Evolutionary conservation across 2,888 invertebrate genomes (phyloP).

Genomic region (Anticlea derivata): DNA sequence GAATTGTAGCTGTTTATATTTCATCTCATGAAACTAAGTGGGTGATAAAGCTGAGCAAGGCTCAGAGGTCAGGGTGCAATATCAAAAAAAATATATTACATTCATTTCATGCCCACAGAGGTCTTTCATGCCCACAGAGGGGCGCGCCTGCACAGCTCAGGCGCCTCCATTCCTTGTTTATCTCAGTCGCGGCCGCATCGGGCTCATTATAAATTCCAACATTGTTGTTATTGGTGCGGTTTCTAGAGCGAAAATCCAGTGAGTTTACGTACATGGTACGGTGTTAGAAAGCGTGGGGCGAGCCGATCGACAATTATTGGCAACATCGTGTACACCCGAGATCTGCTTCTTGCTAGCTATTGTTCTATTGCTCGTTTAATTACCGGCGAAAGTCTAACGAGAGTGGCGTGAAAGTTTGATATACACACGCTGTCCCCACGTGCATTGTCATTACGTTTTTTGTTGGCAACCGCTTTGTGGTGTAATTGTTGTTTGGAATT

Average conservation of each 20-base stretch:
- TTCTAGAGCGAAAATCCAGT: slow-evolving; percentile 53
- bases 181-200: slow-evolving; percentile 39
- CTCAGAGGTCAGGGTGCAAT: no score
- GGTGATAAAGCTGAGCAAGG: no score
- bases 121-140: neutral
- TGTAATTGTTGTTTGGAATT: slow-evolving; percentile 57
- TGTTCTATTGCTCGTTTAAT: slow-evolving; percentile 78
- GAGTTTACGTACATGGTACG: slow-evolving; percentile 58
- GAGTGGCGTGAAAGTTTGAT: slow-evolving; percentile 72
- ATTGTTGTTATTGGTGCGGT: slow-evolving; percentile 39
- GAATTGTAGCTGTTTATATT: no score
- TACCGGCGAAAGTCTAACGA: slow-evolving; percentile 80
- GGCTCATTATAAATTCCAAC: slow-evolving; percentile 31
- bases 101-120: no score
- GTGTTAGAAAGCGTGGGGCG: slow-evolving; percentile 77
- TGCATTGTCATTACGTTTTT: slow-evolving; percentile 57
- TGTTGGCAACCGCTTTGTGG: slow-evolving; percentile 51
- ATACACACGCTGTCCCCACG: slow-evolving; percentile 60
- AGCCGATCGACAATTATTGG: slow-evolving; percentile 77
- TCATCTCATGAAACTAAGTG: no score
- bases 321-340: slow-evolving; percentile 68
- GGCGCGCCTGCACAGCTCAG: neutral
- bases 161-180: slow-evolving; percentile 1
- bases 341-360: slow-evolving; percentile 70
- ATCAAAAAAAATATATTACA: no score